A percentile compares a stretch with the other conserved stretches of the same genome.
Evolutionary conservation across 2,113 vertebrate species (phyloP).

Genomic region (Peromyscus polionotus): DNA sequence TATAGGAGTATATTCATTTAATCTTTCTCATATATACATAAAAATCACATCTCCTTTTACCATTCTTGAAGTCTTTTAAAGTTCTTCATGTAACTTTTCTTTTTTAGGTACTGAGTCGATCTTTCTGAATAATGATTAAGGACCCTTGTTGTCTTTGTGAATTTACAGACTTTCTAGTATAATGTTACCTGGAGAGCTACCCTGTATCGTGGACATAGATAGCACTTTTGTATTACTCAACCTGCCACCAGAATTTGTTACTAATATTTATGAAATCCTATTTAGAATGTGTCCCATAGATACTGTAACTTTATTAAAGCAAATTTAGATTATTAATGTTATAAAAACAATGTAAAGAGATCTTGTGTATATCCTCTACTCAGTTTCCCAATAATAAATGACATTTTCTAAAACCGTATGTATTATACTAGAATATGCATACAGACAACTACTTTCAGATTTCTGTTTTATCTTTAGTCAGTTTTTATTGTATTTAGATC

Average conservation of each 20-base stretch:
- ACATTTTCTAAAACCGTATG: neutral
- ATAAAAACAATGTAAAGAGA: neutral
- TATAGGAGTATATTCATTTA: neutral
- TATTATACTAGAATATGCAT: neutral
- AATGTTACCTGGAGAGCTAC: neutral
- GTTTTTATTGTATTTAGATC: conserved; percentile 3
- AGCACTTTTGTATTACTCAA: neutral
- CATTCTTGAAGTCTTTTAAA: conserved; percentile 13
- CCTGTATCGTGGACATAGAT: neutral
- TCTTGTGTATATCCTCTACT: neutral
- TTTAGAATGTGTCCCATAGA: conserved; percentile 3
- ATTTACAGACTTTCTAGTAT: conserved; percentile 4
- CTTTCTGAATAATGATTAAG: neutral
- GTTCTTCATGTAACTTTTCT: neutral
- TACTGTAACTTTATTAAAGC: neutral
- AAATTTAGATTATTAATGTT: neutral
- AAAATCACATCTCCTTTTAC: neutral
- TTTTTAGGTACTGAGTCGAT: neutral
- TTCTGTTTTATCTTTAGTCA: neutral
- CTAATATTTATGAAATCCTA: neutral
- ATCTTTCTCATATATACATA: neutral
- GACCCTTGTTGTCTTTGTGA: neutral
- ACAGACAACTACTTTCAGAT: neutral
- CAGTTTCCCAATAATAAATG: neutral
- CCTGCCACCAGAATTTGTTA: neutral